These are phyloP conservation scores for Eulemur rufifrons DNA, from an alignment of 2,113 vertebrate species.

Conservation along the genomic window DNA sequence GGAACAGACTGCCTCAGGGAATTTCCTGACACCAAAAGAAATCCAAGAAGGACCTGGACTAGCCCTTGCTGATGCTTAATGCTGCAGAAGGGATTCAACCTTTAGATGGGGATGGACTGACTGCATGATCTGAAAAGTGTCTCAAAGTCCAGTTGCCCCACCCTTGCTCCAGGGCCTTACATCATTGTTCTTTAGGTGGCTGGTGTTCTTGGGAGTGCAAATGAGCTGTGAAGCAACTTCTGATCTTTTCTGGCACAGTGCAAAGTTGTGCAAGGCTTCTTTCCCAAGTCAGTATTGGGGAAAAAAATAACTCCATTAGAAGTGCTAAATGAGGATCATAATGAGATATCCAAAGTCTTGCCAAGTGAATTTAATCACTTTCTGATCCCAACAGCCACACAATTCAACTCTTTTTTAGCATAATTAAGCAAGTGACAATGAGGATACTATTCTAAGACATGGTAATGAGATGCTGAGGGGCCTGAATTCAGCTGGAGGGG, in stretches of 20 bases:
- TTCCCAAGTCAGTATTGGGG: constrained; percentile 71
- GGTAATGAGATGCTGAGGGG: constrained; percentile 88
- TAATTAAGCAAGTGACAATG: constrained; percentile 92
- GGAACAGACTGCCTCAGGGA: not conserved
- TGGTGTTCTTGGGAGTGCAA: constrained; percentile 44
- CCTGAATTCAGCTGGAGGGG: constrained; percentile 86
- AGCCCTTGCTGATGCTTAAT: not conserved
- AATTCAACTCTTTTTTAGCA: constrained; percentile 86
- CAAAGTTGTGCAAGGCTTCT: constrained; percentile 69
- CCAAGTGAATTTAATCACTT: constrained; percentile 92
- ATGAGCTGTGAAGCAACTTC: constrained; percentile 61
- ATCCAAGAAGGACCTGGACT: not conserved
- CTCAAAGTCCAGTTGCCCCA: not conserved
- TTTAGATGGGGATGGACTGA: not conserved
- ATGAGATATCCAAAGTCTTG: constrained; percentile 89
- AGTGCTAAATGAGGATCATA: constrained; percentile 89
- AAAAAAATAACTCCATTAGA: constrained; percentile 86
- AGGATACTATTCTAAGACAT: constrained; percentile 88
- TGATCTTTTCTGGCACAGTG: constrained; percentile 56
- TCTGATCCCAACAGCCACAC: constrained; percentile 88
- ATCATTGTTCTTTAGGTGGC: not conserved
- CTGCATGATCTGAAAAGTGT: not conserved
- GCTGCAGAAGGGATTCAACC: not conserved
- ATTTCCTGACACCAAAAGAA: not conserved
- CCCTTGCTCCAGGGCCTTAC: not conserved